Evolutionary conservation across 2,113 vertebrate genomes (phyloP).

Genomic region (Electrona antarctica): DNA sequence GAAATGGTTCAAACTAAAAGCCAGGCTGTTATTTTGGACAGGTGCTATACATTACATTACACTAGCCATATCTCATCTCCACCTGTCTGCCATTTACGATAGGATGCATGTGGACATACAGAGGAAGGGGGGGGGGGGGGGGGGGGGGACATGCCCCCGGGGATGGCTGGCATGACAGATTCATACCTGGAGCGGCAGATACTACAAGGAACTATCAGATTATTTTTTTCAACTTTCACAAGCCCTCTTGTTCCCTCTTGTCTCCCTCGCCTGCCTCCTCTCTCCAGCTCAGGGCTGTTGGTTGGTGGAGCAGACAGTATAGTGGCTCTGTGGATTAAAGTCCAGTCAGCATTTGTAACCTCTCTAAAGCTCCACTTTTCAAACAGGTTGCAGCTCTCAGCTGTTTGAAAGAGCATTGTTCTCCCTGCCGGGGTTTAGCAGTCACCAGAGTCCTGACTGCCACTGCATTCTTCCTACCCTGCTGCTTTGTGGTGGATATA

Average conservation of each 20-base stretch:
- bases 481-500: slow-evolving; percentile 31
- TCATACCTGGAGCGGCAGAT: not conserved
- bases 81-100: not conserved
- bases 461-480: slow-evolving; percentile 45
- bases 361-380: slow-evolving; percentile 78
- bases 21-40: not conserved
- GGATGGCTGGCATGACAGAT: slow-evolving; percentile 47
- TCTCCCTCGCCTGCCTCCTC: not conserved
- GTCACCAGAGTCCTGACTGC: slow-evolving; percentile 29
- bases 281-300: slow-evolving; percentile 25
- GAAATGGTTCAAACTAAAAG: not conserved
- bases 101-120: slow-evolving; percentile 53
- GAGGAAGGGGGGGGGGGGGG: slow-evolving; percentile 33
- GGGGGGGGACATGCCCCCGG: slow-evolving; percentile 15
- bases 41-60: not conserved
- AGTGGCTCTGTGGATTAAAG: slow-evolving; percentile 62
- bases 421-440: slow-evolving; percentile 55
- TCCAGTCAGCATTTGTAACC: slow-evolving; percentile 72
- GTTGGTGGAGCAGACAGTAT: slow-evolving; percentile 42
- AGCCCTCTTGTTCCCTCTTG: slow-evolving; percentile 24
- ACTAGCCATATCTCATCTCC: not conserved
- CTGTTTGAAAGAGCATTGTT: slow-evolving; percentile 78
- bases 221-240: not conserved
- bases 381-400: slow-evolving; percentile 79
- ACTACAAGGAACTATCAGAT: not conserved